Conservation (phyloP, 2,888 invertebrate species). For the Anticlea derivata region DNA sequence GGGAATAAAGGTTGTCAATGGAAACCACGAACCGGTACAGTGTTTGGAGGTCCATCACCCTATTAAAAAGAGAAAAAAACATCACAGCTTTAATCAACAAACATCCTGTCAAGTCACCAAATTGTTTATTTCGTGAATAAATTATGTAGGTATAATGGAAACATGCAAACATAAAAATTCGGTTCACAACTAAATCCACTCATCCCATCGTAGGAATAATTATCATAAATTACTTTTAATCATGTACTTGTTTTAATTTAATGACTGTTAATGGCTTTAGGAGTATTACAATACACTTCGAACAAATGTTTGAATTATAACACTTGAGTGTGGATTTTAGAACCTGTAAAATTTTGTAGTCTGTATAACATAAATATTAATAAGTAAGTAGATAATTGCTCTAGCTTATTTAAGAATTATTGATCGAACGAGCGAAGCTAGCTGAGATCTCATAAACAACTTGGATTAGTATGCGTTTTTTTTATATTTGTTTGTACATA, state of each 20-base stretch:
- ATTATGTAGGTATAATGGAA: conserved; percentile 36
- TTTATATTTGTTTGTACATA: too few species aligned
- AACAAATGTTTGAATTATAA: conserved; percentile 13
- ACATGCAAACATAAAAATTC: conserved; percentile 42
- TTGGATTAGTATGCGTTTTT: too few species aligned
- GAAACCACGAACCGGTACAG: too few species aligned
- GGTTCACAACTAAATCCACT: conserved; percentile 54
- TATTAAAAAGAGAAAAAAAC: too few species aligned
- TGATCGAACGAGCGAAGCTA: too few species aligned
- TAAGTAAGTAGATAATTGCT: too few species aligned
- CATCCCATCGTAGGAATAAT: conserved; percentile 51
- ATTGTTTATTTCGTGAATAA: too few species aligned
- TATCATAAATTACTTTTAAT: conserved; percentile 58
- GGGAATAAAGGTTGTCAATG: too few species aligned
- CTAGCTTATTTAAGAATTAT: conserved; percentile 1
- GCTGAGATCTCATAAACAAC: too few species aligned
- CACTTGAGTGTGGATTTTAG: not conserved
- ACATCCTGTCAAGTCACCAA: too few species aligned
- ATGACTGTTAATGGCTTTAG: conserved; percentile 53
- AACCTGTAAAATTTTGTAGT: not conserved
- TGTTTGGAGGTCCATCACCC: too few species aligned
- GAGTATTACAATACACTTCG: conserved; percentile 27
- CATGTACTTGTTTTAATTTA: conserved; percentile 56
- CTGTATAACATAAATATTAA: not conserved
- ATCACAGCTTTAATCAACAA: too few species aligned